Conservation (phyloP, 2,797 vertebrate species). For the Odontamblyopus rebecca region DNA sequence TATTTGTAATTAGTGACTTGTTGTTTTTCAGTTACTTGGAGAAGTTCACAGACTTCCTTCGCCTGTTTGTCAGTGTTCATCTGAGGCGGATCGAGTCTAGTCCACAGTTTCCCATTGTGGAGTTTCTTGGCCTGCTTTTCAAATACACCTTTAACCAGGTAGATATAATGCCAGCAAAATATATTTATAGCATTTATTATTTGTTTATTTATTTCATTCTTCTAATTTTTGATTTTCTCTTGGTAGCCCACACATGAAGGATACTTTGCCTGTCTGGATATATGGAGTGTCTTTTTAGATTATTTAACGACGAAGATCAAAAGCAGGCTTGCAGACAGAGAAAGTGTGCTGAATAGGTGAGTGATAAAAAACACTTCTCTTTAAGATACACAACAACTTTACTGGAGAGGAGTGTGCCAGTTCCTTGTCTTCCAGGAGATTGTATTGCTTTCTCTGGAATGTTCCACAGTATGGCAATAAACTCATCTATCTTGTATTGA, state of each 20-base stretch:
- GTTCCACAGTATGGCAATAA: no score
- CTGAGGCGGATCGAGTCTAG: constrained; percentile 95
- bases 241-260: constrained; percentile 93
- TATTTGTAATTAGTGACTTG: constrained; percentile 1
- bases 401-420: no score
- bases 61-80: constrained; percentile 96
- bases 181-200: background rate
- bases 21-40: constrained; percentile 88
- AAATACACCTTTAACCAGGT: constrained; percentile 99
- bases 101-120: constrained; percentile 94
- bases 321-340: constrained; percentile 91
- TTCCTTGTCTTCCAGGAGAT: no score
- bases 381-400: no score
- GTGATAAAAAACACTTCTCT: background rate
- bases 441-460: no score
- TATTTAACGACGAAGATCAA: constrained; percentile 97
- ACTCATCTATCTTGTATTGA: no score
- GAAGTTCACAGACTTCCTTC: constrained; percentile 98
- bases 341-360: constrained; percentile 93
- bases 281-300: constrained; percentile 97
- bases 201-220: background rate
- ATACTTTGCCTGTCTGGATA: constrained; percentile 97
- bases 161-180: constrained; percentile 29
- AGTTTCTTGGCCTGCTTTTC: constrained; percentile 93
- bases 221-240: constrained; percentile 4